Evolutionary conservation across 2,888 invertebrate genomes (phyloP), one percentile per base, ranked within the genome.

Genomic region (Neocrepidodera transversa): DNA sequence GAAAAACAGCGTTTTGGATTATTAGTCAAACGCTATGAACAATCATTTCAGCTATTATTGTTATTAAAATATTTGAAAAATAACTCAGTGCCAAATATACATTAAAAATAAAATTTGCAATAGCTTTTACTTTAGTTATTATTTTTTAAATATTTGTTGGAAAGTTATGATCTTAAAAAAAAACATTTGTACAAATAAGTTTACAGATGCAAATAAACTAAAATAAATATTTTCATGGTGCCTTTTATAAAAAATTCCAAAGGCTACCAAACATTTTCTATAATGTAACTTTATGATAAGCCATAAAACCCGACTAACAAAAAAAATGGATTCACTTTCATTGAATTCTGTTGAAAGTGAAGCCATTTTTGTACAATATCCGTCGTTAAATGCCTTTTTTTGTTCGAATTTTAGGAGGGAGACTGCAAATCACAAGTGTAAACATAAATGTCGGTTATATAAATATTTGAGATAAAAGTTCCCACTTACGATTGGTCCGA

Each of bases 271-370:
- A 42, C 10, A 40, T 11, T 40, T 40, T 40, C 13, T 16, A 42
- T 20, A 42, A n/a, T 42, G n/a, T 42, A 42, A 42, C n/a, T 42
- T 42, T 20, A 42, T 42, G 42, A 20, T 42, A 42, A 42, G 42
- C 20, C 4, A 42, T 59, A 62, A 47, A 59, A 13, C 50, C 32
- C n/a, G 2, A 32, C 11, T 36, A 38, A 26, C 48, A 30, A 30
- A 47, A 52, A 62, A 64, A 59, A 65, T 65, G 64, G 64, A 55
- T 53, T 64, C 62, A 62, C 60, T 62, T 62, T 65, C 62, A 40
- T 52, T 38, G 57, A 64, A 64, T 62, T 45, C 45, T 2, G 6
- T 28, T 45, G 58, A 65, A 60, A 65, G 64, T 64, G 60, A 60
- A 43, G 52, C 61, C 43, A 61, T 62, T 59, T 52, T 59, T 62